Base-by-base conservation (phyloP, 2,888 invertebrate genomes). In the Brachyopa scutellaris region DNA sequence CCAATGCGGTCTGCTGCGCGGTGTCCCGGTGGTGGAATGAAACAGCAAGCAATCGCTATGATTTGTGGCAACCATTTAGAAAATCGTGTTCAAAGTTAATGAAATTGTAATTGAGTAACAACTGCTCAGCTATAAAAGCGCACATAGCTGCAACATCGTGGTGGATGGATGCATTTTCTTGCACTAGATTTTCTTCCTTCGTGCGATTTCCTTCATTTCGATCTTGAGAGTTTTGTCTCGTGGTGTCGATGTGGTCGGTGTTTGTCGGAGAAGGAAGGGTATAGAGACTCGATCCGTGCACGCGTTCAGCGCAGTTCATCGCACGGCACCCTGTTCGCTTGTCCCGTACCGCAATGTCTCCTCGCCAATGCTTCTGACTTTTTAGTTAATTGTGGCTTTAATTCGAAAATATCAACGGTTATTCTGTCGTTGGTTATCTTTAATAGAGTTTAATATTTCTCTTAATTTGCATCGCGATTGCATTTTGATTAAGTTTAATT, bases 1-100 rank as follows among this genome's bases (percentile, higher is more conserved):
- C 5, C 23, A 29, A 9, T 51, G 11, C 40, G 45, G 45, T 36
- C 51, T 21, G n/a, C n/a, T 9, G 45, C 6, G 33, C 38, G 40
- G 51, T 73, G 66, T 53, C 66, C 31, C 7, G 23, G 53, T 31
- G 66, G 45, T 8, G 49, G 29, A 49, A 11, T 23, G 49, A 62
- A 80, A 76, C 80, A 80, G 69, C 76, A 80, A 89, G 89, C 88
- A 89, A 89, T 90, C 89, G 88, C 89, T 89, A 89, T 90, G 90
- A 90, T 90, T 90, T 90, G 90, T 90, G 87, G 90, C 85, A 85
- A 88, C 88, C 87, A 88, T 89, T 89, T 87, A 86, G 87, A 88
- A 90, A 90, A 88, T 90, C 90, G 90, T 90, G 90, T 90, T 87
- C 88, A 87, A 87, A 90, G 88, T 90, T 90, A 90, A 90, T 90